These are phyloP conservation scores for Echeneis naucrates DNA, from an alignment of 2,797 vertebrate species.

Conservation along the genomic window DNA sequence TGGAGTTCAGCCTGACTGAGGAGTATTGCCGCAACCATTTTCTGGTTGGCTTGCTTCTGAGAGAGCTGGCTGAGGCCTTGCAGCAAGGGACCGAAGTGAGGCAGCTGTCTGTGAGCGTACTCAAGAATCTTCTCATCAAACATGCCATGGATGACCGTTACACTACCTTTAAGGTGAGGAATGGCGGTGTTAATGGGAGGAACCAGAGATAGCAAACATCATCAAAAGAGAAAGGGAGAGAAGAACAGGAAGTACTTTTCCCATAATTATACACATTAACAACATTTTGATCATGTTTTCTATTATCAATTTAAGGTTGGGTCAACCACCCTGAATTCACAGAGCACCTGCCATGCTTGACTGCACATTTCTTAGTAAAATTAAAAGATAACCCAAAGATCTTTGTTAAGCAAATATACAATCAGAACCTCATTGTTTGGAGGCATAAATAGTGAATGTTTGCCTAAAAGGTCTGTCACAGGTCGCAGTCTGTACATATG, in stretches of 20 bases:
- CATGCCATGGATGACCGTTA: constrained; percentile 96
- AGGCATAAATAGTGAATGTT: not conserved
- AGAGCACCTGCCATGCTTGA: not conserved
- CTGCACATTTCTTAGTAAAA: not conserved
- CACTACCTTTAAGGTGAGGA: constrained; percentile 88
- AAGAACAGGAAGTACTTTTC: too few species aligned
- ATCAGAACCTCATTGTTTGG: not conserved
- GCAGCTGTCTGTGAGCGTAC: constrained; percentile 89
- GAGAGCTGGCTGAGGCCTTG: constrained; percentile 91
- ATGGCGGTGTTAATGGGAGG: not conserved
- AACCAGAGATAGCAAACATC: not conserved
- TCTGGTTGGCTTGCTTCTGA: constrained; percentile 93
- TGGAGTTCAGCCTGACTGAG: constrained; percentile 95
- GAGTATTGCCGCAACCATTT: constrained; percentile 97
- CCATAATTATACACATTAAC: too few species aligned
- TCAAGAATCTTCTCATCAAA: constrained; percentile 97
- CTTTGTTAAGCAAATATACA: not conserved
- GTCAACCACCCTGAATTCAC: not conserved
- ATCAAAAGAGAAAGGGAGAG: too few species aligned
- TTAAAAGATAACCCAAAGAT: not conserved
- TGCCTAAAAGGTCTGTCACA: not conserved
- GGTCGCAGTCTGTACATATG: not conserved
- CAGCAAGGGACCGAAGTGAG: constrained; percentile 91
- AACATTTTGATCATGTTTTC: not conserved
- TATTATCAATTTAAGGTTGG: not conserved